These are phyloP conservation scores for Aphidius ervi DNA, from an alignment of 1,140 invertebrate species.

Conservation along the genomic window DNA sequence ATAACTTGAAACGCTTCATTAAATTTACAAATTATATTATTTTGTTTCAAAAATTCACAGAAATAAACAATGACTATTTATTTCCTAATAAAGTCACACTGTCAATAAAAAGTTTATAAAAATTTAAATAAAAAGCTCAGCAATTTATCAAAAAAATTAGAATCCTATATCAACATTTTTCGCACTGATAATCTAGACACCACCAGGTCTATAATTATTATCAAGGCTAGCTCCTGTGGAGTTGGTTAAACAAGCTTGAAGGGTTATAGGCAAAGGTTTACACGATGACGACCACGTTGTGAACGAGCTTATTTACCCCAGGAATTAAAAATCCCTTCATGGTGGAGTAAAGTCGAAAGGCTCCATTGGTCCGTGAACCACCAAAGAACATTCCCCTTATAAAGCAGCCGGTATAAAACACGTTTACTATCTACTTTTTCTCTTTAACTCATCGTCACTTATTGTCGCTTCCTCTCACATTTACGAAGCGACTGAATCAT, in stretches of 20 bases:
- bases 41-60: no score
- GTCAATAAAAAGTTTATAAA: no score
- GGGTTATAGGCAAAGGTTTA: no score
- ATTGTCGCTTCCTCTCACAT: not conserved
- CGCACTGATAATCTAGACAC: no score
- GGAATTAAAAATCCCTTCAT: constrained; percentile 32
- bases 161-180: no score
- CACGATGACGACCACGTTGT: not conserved
- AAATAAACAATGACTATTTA: no score
- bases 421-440: not conserved
- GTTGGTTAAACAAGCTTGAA: not conserved
- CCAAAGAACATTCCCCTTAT: constrained; percentile 15
- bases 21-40: no score
- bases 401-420: not conserved
- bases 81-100: no score
- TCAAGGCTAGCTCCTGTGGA: not conserved
- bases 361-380: constrained; percentile 19
- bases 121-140: no score
- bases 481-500: constrained; percentile 20
- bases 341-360: constrained; percentile 23
- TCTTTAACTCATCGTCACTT: constrained; percentile 5
- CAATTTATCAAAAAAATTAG: no score
- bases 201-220: no score
- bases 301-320: constrained; percentile 24
- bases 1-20: no score